Evolutionary conservation across 2,888 invertebrate species (phyloP).

Genomic region (Conomelus anceps): DNA sequence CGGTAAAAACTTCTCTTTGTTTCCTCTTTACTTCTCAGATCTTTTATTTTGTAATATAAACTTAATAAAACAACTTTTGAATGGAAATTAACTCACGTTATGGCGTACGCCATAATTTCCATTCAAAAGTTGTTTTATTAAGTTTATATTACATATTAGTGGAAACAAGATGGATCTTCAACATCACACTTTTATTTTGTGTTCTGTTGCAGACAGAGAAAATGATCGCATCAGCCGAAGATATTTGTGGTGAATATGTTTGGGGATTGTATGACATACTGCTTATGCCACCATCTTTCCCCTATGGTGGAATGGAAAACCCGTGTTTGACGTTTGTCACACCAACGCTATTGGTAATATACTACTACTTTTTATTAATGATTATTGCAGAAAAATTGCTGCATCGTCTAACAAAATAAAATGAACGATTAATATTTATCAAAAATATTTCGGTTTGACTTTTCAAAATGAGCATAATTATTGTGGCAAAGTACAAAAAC

Average conservation of each 20-base stretch:
- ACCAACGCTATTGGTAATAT: conserved; percentile 72
- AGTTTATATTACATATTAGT: too few relatives aligned
- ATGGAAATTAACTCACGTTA: too few relatives aligned
- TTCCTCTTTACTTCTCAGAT: too few relatives aligned
- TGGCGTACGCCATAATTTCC: too few relatives aligned
- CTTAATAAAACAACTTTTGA: too few relatives aligned
- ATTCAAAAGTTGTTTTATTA: too few relatives aligned
- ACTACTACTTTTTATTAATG: too few relatives aligned
- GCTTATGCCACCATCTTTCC: conserved; percentile 88
- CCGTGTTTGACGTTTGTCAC: conserved; percentile 94
- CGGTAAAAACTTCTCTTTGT: too few relatives aligned
- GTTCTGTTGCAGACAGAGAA: conserved; percentile 53
- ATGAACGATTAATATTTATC: background rate
- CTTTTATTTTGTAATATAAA: too few relatives aligned
- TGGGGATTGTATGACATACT: conserved; percentile 87
- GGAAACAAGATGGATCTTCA: too few relatives aligned
- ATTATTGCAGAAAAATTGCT: too few relatives aligned
- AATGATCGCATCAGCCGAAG: conserved; percentile 74
- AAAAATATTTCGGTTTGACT: background rate
- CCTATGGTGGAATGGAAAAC: conserved; percentile 97
- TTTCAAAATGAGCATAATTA: background rate
- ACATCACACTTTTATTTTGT: background rate
- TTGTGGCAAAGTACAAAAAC: conserved; percentile 5
- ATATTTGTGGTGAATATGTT: conserved; percentile 78
- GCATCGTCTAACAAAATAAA: too few relatives aligned